Conservation (phyloP, 2,888 invertebrate genomes). For the Micropterix aruncella region DNA sequence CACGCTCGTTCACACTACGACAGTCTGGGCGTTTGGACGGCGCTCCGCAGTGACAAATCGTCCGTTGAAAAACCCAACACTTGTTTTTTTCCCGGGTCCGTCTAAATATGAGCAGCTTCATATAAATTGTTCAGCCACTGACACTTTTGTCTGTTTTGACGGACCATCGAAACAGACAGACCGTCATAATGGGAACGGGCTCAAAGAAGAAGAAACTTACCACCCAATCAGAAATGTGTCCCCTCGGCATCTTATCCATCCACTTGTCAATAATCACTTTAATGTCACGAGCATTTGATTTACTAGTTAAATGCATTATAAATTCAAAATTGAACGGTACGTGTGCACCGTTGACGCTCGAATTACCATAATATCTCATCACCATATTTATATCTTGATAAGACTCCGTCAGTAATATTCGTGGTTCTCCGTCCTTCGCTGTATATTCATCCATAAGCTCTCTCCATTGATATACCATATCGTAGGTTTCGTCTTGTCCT, state of each 20-base stretch:
- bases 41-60: too few relatives aligned
- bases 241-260: slow-evolving; percentile 40
- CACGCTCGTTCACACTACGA: too few relatives aligned
- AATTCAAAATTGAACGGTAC: slow-evolving; percentile 55
- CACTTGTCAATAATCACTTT: slow-evolving; percentile 36
- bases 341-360: slow-evolving; percentile 32
- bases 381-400: slow-evolving; percentile 34
- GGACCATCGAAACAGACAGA: too few relatives aligned
- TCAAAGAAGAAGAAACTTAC: too few relatives aligned
- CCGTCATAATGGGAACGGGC: too few relatives aligned
- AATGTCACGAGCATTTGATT: slow-evolving; percentile 36
- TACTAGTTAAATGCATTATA: slow-evolving; percentile 29
- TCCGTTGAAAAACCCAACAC: too few relatives aligned
- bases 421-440: slow-evolving; percentile 9
- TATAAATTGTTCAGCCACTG: too few relatives aligned
- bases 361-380: slow-evolving; percentile 44
- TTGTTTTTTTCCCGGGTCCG: too few relatives aligned
- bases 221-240: slow-evolving; percentile 49
- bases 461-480: slow-evolving; percentile 24
- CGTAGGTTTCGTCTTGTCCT: slow-evolving; percentile 23
- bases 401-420: slow-evolving; percentile 46
- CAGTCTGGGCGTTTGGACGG: too few relatives aligned
- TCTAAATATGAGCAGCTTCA: too few relatives aligned
- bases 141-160: too few relatives aligned
- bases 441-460: slow-evolving; percentile 22